A percentile compares a stretch with the other conserved stretches of the same genome.
phyloP scores from a whole-genome alignment of 1,140 invertebrate genomes.

The Lepidostoma basale region DNA sequence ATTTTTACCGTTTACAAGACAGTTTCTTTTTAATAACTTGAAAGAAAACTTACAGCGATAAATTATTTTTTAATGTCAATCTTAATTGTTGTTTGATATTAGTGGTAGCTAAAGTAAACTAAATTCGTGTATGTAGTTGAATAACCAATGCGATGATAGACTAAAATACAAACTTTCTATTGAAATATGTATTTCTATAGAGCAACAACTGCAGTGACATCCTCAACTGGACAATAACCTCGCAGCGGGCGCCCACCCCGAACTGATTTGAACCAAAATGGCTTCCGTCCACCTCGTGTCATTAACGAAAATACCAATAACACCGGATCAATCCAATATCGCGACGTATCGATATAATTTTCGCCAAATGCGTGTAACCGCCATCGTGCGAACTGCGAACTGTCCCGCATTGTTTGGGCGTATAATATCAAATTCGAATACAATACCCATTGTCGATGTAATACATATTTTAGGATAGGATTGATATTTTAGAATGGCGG shows the following conservation, averaged over 20 bases:
- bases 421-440: not conserved
- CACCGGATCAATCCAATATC: not conserved
- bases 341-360: conserved; percentile 21
- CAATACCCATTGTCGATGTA: conserved; percentile 2
- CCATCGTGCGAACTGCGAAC: not conserved
- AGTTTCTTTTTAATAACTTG: too few species aligned
- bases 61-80: too few species aligned
- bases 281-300: not conserved
- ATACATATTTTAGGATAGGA: not conserved
- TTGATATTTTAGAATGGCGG: not conserved
- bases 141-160: too few species aligned
- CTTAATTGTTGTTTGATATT: too few species aligned
- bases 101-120: too few species aligned
- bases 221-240: conserved; percentile 21
- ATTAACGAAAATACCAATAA: not conserved
- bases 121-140: too few species aligned
- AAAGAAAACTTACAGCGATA: too few species aligned
- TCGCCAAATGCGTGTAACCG: not conserved
- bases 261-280: conserved; percentile 18
- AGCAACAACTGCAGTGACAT: too few species aligned
- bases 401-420: not conserved
- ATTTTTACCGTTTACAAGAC: too few species aligned
- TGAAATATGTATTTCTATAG: too few species aligned
- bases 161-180: too few species aligned
- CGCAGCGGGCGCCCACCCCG: not conserved